Evolutionary conservation across 2,888 invertebrate genomes (phyloP), one percentile per base, ranked within the genome.

Genomic region (Agrenia bidenticulata): DNA sequence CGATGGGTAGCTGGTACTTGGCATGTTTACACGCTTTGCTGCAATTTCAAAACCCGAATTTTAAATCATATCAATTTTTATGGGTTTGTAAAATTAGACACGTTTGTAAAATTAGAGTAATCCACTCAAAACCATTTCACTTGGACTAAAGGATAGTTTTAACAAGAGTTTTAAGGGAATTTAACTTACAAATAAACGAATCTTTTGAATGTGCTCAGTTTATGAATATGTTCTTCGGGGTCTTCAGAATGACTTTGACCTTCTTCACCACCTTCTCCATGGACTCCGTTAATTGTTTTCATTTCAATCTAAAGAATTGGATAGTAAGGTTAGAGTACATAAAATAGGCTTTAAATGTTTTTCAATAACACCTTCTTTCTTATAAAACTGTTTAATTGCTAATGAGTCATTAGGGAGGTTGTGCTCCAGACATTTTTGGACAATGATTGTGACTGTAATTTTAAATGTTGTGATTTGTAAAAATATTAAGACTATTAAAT

Each of bases 161-260:
- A 32, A 32, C 32, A 4, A 32, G 32, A 32, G n/a, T n/a, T n/a
- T n/a, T n/a, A n/a, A n/a, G n/a, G n/a, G n/a, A n/a, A n/a, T 17
- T 7, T 21, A 61, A 50, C 59, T 59, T 61, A 64, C 64, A 61
- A 61, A 23, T 64, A 64, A 11, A 61, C 26, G 13, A 61, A 45
- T 50, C 23, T n/a, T n/a, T 64, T 60, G 49, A 27, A 61, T 39
- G 49, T 61, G 2, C 61, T 50, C 53, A 56, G 24, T 17, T 27
- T 21, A n/a, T n/a, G 17, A 21, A 64, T 45, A 23, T 17, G 41
- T 26, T 50, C 55, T 23, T 64, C 60, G 17, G 41, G 39, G 37
- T 15, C 19, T 4, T 45, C 45, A 45, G n/a, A 5, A 9, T 9
- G 5, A 5, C 15, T 5, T 5, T 45, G 9, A 15, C 4, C 7